A percentile compares a stretch with the other conserved stretches of the same genome.
Conservation (phyloP, 1,140 invertebrate species). For the Drosophila ercepeae region DNA sequence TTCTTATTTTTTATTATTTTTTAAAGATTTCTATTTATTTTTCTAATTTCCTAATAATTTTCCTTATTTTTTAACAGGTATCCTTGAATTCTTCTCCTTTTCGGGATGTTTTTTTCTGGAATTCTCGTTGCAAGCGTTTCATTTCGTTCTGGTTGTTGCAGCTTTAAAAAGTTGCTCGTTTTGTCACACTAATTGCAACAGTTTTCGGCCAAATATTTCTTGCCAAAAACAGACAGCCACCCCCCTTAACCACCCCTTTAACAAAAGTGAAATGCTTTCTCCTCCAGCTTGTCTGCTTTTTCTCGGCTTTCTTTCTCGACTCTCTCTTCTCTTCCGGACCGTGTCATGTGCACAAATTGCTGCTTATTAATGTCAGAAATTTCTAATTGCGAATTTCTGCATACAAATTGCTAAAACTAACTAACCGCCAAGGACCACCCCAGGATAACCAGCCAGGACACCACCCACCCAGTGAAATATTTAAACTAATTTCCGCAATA, state of each 20-base stretch:
- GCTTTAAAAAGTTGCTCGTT: conserved; percentile 13
- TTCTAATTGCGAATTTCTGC: conserved; percentile 77
- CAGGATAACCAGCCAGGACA: too few species aligned
- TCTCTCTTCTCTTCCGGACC: conserved; percentile 16
- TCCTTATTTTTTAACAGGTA: not conserved
- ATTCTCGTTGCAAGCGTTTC: not conserved
- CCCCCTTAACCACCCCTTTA: not conserved
- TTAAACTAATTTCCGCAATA: conserved; percentile 76
- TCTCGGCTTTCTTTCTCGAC: not conserved
- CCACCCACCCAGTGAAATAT: conserved; percentile 59
- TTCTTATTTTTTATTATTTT: not conserved
- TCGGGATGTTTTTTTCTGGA: not conserved
- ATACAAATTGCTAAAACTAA: conserved; percentile 63
- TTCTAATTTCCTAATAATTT: not conserved
- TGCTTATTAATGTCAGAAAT: conserved; percentile 80
- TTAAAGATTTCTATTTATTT: too few species aligned
- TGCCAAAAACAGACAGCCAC: not conserved
- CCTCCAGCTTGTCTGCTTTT: not conserved
- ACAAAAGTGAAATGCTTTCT: not conserved
- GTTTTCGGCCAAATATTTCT: conserved; percentile 35
- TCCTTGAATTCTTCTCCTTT: not conserved
- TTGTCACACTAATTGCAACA: conserved; percentile 35
- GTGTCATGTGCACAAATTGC: conserved; percentile 78
- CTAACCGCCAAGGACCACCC: conserved; percentile 2
- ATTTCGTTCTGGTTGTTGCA: not conserved